Base-by-base conservation (phyloP, 2,888 invertebrate species). In the Drosophila maculinotata region DNA sequence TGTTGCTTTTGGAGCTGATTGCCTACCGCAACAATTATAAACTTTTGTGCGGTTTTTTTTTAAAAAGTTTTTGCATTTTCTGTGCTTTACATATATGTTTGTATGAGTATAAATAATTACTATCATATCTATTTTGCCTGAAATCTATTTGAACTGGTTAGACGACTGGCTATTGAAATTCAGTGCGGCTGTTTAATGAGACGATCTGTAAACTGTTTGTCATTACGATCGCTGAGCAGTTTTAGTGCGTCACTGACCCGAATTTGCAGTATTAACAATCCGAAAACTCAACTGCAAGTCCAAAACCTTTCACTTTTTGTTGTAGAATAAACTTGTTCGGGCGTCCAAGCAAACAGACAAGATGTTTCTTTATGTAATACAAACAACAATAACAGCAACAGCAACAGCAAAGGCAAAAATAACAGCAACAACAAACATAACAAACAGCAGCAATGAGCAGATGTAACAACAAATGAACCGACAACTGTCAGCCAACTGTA, bases 171-270 rank as follows among this genome's bases (percentile, higher is more conserved):
- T 17, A 20, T 36, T 38, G 9, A 15, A 30, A 31, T 42, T 66
- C 44, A 12, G 20, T 7, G 15, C 7, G 7, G 31, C 9, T 31
- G 10, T 7, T 38, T 44, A 48, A 71, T 64, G 38, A 41, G 39
- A 35, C 26, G 20, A 62, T 62, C 26, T 45, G 35, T 25, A 25
- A 26, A 39, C 20, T 23, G 26, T 23, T 44, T 28, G 33, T 35
- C 26, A 67, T 62, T 36, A 36, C 38, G 52, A 63, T 62, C 51
- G 64, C 38, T 33, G 49, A 67, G 57, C 42, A 26, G 42, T 54
- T 76, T 82, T 69, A 88, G 75, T 83, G 88, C 87, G 84, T 79
- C 84, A 79, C 80, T 88, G 88, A 83, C 83, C 83, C 75, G 75
- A 72, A 75, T 83, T 69, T 60, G 56, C 31, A 45, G 30, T 33